A percentile compares a stretch with the other conserved stretches of the same genome.
Evolutionary conservation across 2,888 invertebrate species (phyloP).

Genomic region (Fragum sueziense): DNA sequence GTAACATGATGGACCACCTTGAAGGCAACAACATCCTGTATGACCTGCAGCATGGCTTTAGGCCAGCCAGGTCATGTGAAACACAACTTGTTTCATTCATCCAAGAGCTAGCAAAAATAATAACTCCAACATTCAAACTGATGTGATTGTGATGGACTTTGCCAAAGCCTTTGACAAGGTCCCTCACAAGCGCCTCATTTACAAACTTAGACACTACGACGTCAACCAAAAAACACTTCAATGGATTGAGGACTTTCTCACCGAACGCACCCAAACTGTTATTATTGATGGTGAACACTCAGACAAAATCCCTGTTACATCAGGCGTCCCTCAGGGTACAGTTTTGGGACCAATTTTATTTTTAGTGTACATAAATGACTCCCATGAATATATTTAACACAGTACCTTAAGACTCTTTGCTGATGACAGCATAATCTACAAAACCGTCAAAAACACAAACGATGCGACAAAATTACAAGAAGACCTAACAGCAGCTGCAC

Average conservation of each 20-base stretch:
- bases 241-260: constrained; percentile 4
- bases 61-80: constrained; percentile 1
- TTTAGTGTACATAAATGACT: constrained; percentile 29
- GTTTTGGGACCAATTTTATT: constrained; percentile 22
- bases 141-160: constrained; percentile 14
- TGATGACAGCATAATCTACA: constrained; percentile 31
- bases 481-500: constrained; percentile 1
- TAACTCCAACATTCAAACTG: constrained; percentile 2
- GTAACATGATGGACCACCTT: no score
- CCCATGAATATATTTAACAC: constrained; percentile 18
- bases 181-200: no score
- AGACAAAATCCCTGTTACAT: constrained; percentile 15
- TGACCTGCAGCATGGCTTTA: constrained; percentile 10
- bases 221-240: no score
- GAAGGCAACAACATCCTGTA: not conserved
- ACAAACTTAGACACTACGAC: no score
- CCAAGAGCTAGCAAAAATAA: not conserved
- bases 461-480: constrained; percentile 21
- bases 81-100: not conserved
- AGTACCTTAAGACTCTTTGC: constrained; percentile 28
- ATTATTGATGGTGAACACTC: constrained; percentile 15
- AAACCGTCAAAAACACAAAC: not conserved
- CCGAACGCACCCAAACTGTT: not conserved
- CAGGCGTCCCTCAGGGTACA: constrained; percentile 28
- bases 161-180: no score